Conservation (phyloP, 2,113 vertebrate genomes). For the pig (Sus scrofa) region DNA sequence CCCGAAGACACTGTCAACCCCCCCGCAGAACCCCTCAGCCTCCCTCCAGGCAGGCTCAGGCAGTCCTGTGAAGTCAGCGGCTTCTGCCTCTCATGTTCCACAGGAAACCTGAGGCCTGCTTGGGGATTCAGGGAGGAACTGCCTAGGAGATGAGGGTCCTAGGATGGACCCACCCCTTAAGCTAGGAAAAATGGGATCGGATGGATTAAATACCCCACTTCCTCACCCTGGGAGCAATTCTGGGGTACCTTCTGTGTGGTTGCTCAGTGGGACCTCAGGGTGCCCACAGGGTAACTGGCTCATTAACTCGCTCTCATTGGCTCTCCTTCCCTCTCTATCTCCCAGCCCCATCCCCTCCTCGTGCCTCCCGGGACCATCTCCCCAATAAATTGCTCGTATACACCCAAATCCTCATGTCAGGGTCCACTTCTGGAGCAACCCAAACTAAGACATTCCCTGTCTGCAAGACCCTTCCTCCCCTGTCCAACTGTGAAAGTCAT, state of each 20-base stretch:
- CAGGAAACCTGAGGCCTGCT: not conserved
- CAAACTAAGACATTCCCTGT: too few relatives aligned
- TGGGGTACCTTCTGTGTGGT: not conserved
- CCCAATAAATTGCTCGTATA: not conserved
- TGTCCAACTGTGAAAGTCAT: too few relatives aligned
- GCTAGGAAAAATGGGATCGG: not conserved
- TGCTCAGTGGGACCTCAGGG: not conserved
- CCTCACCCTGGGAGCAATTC: not conserved
- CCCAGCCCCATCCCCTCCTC: not conserved
- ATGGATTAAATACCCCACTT: not conserved
- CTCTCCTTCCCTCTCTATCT: not conserved
- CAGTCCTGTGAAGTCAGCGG: not conserved
- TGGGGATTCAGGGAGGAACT: not conserved
- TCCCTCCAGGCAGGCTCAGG: not conserved
- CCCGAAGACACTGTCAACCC: not conserved
- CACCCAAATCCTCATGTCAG: not conserved
- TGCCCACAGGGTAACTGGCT: not conserved
- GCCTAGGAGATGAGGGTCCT: not conserved
- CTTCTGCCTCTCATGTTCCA: not conserved
- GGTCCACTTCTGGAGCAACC: too few relatives aligned
- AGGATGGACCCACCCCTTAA: not conserved
- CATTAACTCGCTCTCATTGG: not conserved
- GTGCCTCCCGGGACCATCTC: not conserved
- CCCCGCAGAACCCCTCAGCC: not conserved
- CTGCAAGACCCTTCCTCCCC: too few relatives aligned